These are phyloP conservation scores for Rhynchonema sp. DNA, from an alignment of 2,888 invertebrate genomes.

Conservation along the genomic window DNA sequence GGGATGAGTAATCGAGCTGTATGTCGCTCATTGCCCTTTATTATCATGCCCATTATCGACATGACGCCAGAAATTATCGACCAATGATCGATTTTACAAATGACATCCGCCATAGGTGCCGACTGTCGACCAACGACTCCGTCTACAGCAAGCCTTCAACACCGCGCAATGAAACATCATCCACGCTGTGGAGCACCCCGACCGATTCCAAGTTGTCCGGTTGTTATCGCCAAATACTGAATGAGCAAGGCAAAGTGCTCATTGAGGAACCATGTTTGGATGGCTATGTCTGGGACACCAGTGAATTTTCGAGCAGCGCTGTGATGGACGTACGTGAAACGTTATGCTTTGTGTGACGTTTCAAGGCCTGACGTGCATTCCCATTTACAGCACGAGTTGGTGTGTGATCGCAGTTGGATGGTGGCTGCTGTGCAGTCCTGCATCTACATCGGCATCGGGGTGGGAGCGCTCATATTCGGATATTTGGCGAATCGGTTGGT, in stretches of 20 bases:
- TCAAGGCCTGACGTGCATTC: neutral
- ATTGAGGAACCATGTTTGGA: neutral
- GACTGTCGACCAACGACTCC: neutral
- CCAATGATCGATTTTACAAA: no score
- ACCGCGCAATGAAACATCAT: neutral
- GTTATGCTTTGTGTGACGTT: neutral
- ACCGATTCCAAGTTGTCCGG: neutral
- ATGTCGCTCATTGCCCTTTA: no score
- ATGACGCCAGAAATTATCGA: no score
- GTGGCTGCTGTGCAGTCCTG: constrained; percentile 46
- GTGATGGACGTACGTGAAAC: neutral
- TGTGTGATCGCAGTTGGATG: constrained; percentile 45
- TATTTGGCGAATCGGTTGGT: neutral
- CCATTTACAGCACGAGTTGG: constrained; percentile 42
- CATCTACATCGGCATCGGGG: constrained; percentile 25
- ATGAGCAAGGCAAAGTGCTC: neutral
- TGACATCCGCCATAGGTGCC: neutral
- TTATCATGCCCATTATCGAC: no score
- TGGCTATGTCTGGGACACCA: neutral
- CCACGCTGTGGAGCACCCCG: neutral
- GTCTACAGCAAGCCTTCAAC: neutral
- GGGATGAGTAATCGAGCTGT: no score
- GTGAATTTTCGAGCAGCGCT: neutral
- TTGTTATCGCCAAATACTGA: neutral
- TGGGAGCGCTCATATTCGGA: neutral